phyloP scores from a whole-genome alignment of 2,113 vertebrate genomes.

The Neolamprologus hecqui region DNA sequence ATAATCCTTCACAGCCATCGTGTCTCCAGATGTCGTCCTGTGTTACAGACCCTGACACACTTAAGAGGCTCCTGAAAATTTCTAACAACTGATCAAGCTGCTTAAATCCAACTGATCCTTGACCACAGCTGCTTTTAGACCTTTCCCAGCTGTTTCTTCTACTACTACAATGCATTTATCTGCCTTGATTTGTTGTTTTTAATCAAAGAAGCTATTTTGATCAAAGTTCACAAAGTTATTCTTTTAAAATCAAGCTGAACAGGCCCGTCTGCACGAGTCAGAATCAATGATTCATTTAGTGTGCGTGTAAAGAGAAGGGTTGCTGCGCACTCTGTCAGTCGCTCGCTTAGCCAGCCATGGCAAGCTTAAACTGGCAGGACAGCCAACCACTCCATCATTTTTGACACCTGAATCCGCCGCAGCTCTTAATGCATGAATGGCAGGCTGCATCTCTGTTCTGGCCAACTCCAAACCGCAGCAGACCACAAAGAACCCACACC shows the following conservation, averaged over 20 bases:
- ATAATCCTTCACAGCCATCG: not conserved
- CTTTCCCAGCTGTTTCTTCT: not conserved
- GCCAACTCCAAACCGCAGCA: slow-evolving; percentile 21
- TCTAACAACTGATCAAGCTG: not conserved
- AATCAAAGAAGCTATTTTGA: not conserved
- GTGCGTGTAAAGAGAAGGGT: slow-evolving; percentile 29
- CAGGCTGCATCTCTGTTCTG: slow-evolving; percentile 15
- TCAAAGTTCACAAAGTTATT: not conserved
- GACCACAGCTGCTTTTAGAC: not conserved
- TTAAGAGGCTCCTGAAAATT: not conserved
- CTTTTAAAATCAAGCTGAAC: not conserved
- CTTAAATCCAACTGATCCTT: not conserved
- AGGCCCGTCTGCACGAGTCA: not conserved
- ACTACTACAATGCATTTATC: not conserved
- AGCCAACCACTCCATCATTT: slow-evolving; percentile 47
- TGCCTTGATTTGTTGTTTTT: not conserved
- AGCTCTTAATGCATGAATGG: slow-evolving; percentile 48
- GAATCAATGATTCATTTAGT: not conserved
- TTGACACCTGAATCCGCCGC: slow-evolving; percentile 53
- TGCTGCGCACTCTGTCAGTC: not conserved
- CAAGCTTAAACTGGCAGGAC: slow-evolving; percentile 44
- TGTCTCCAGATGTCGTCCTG: not conserved
- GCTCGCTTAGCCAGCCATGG: slow-evolving; percentile 6
- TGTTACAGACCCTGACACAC: not conserved
- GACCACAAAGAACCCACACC: slow-evolving; percentile 18